Conservation (phyloP, 2,888 invertebrate species). For the Tenthredo mesomela region DNA sequence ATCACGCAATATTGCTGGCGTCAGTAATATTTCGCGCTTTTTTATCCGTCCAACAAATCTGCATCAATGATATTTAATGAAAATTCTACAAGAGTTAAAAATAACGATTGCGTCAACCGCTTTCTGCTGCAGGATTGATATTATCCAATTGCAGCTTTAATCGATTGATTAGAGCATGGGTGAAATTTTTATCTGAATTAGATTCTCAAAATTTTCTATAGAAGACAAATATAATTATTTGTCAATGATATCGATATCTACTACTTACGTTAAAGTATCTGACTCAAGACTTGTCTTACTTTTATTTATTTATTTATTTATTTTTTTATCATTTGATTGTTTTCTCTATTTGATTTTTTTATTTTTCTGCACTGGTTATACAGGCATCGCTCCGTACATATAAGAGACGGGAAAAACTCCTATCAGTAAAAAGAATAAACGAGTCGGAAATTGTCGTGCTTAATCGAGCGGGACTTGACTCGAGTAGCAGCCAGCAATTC, state of each 20-base stretch:
- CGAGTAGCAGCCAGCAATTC: conserved; percentile 24
- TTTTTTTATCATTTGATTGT: background rate
- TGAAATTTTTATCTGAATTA: background rate
- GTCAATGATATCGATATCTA: background rate
- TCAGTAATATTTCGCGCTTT: background rate
- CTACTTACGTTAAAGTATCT: background rate
- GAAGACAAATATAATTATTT: background rate
- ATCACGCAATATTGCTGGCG: background rate
- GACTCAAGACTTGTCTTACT: background rate
- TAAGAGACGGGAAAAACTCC: background rate
- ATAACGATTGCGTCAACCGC: background rate
- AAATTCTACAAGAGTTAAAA: background rate
- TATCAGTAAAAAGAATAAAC: background rate
- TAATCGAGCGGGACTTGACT: conserved; percentile 38
- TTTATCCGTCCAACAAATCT: conserved; percentile 21
- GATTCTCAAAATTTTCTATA: background rate
- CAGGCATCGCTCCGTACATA: background rate
- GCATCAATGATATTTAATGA: background rate
- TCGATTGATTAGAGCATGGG: background rate
- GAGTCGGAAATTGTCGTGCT: conserved; percentile 37
- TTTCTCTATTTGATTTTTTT: background rate
- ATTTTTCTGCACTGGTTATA: background rate
- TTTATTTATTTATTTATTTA: too few relatives aligned
- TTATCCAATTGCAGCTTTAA: background rate
- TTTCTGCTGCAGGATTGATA: background rate